Percentiles rank a stretch among this genome's conserved stretches.
Evolutionary conservation across 2,797 vertebrate species (phyloP).

Genomic region (Pangasius krempfi): DNA sequence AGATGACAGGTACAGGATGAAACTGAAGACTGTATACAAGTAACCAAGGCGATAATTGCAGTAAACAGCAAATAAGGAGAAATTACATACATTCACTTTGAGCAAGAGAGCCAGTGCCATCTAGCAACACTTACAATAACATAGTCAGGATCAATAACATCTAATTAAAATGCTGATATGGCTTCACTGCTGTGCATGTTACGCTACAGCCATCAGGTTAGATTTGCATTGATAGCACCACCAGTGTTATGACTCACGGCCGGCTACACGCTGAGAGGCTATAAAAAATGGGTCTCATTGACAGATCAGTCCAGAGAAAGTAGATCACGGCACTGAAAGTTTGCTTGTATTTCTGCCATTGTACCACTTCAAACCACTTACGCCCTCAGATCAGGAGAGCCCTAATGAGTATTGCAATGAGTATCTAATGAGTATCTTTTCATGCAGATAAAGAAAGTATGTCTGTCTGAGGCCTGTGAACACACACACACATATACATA

Average conservation of each 20-base stretch:
- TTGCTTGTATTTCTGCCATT: constrained; percentile 21
- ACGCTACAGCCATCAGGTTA: constrained; percentile 2
- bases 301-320: constrained; percentile 14
- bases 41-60: background rate
- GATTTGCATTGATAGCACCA: constrained; percentile 33
- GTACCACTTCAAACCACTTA: constrained; percentile 29
- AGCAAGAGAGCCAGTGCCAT: background rate
- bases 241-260: constrained; percentile 23
- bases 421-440: background rate
- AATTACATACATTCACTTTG: constrained; percentile 33
- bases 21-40: background rate
- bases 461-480: background rate
- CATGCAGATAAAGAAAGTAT: constrained; percentile 31
- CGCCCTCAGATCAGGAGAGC: constrained; percentile 21
- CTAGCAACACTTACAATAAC: background rate
- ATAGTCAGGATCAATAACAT: constrained; percentile 14
- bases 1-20: background rate
- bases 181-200: constrained; percentile 20
- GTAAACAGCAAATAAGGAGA: background rate
- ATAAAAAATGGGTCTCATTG: constrained; percentile 19
- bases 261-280: background rate
- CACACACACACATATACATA: constrained; percentile 15
- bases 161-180: constrained; percentile 28
- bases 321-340: constrained; percentile 6
- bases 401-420: constrained; percentile 29